Evolutionary conservation across 2,797 vertebrate species (phyloP).

Genomic region (Chanos chanos): DNA sequence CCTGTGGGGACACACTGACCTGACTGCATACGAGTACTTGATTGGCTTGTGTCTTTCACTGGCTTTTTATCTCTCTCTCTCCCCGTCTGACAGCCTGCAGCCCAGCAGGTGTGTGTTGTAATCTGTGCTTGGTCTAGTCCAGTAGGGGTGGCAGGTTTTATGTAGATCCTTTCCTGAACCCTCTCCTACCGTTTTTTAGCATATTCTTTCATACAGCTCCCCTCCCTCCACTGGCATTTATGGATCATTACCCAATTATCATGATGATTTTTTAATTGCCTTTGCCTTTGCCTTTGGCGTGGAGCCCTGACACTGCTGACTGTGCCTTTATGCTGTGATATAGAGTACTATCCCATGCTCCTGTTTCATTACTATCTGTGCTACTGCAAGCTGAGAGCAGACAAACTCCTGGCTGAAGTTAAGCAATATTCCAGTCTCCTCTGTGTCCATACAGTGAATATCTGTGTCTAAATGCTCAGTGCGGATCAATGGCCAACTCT

Average conservation of each 20-base stretch:
- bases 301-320: not conserved
- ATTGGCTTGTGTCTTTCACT: too few species aligned
- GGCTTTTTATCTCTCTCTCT: slow-evolving; percentile 14
- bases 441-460: too few species aligned
- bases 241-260: slow-evolving; percentile 41
- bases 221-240: slow-evolving; percentile 32
- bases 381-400: too few species aligned
- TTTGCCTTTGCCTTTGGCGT: slow-evolving; percentile 31
- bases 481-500: too few species aligned
- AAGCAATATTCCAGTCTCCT: too few species aligned
- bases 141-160: slow-evolving; percentile 12
- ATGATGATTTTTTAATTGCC: slow-evolving; percentile 40
- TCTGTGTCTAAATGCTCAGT: too few species aligned
- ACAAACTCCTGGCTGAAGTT: too few species aligned
- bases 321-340: too few species aligned
- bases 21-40: too few species aligned
- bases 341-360: too few species aligned
- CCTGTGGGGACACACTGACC: not conserved
- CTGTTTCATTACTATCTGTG: too few species aligned
- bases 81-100: slow-evolving; percentile 59
- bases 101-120: slow-evolving; percentile 58
- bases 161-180: slow-evolving; percentile 27
- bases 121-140: slow-evolving; percentile 57
- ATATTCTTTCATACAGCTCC: slow-evolving; percentile 23
- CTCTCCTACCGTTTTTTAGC: slow-evolving; percentile 28